These are phyloP conservation scores for Cheilinus undulatus DNA, from an alignment of 2,113 vertebrate species.

Conservation along the genomic window DNA sequence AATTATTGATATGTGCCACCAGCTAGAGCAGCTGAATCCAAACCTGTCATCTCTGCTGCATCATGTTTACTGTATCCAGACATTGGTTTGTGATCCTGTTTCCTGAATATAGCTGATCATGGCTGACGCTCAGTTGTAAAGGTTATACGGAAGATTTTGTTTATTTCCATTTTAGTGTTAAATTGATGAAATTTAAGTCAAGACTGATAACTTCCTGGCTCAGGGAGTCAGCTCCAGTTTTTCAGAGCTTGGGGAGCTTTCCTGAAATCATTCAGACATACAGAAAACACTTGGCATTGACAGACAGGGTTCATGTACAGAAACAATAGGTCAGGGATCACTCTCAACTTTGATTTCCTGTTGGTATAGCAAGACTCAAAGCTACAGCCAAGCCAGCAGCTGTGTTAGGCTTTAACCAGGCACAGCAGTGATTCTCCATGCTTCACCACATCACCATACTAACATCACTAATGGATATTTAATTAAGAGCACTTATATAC, in stretches of 20 bases:
- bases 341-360: not conserved
- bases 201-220: not conserved
- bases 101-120: not conserved
- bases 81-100: not conserved
- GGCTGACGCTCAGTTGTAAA: not conserved
- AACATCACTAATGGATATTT: not conserved
- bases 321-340: not conserved
- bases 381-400: not conserved
- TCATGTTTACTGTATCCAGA: not conserved
- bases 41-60: not conserved
- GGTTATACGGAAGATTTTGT: not conserved
- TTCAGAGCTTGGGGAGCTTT: not conserved
- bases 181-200: not conserved
- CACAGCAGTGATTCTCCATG: not conserved
- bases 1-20: conserved; percentile 5
- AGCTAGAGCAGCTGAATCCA: conserved; percentile 1
- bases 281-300: too few species aligned
- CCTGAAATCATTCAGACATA: not conserved
- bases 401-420: not conserved
- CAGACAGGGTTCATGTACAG: not conserved
- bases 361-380: not conserved
- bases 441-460: not conserved
- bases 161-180: not conserved
- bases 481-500: not conserved
- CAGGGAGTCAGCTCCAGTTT: not conserved